Base-by-base conservation (phyloP, 2,113 vertebrate genomes). In the Collichthys lucidus region DNA sequence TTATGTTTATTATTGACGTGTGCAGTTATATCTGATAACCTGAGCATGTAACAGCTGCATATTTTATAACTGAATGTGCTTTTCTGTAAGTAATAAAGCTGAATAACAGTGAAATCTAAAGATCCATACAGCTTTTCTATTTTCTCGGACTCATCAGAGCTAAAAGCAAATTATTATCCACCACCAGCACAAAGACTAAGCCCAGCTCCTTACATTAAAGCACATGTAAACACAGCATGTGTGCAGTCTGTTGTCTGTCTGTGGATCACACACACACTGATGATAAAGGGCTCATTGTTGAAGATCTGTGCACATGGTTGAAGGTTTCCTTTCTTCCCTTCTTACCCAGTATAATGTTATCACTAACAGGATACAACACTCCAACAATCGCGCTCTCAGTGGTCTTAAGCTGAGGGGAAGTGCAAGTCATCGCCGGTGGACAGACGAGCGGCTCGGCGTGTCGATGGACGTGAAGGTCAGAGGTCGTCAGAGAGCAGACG, bases 361-460 rank as follows among this genome's bases (percentile, higher is more conserved):
- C 74, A 14, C 57, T n/a, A 19, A 65, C 66, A 77, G 72, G 83
- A 83, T 50, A 11, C 56, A 73, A 73, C 73, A 40, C 74, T 75
- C 14, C 11, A 83, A 24, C 52, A 66, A 20, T 77, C 26, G 55
- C 61, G 79, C 70, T 46, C 62, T 70, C 44, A 17, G n/a, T 20
- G 79, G 69, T 53, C 29, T 47, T 60, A 57, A 56, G 74, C 70
- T 12, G 47, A 66, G 47, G 65, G 44, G 67, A 81, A 74, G 80
- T 78, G 80, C 83, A 85, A 86, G 84, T 86, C 84, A 85, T 55
- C n/a, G 31, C 49, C 19, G 15, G 31, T 6, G 24, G 55, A 56
- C 22, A 70, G 35, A 35, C 46, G 82, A 85, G 47, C 17, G 64
- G 63, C 66, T 53, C 52, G 53, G 69, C 16, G 46, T n/a, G 65